Evolutionary conservation across 2,113 vertebrate species (phyloP).

Genomic region (Callochromis pleurospilus): DNA sequence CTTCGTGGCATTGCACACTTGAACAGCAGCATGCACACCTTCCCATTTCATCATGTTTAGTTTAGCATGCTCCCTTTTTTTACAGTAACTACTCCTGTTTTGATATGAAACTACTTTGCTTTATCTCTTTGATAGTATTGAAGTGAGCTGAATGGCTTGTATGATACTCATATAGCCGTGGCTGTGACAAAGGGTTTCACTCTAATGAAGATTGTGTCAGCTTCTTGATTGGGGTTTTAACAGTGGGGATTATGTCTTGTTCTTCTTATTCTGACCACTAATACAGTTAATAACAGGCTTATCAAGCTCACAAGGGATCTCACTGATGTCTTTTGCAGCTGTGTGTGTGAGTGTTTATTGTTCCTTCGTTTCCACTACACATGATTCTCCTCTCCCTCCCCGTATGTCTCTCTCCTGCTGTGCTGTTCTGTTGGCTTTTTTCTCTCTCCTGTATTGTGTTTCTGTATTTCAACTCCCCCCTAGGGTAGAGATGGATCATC

Average conservation of each 20-base stretch:
- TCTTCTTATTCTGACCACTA: constrained; percentile 26
- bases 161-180: background rate
- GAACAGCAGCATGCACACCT: background rate
- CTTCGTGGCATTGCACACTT: background rate
- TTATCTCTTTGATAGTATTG: background rate
- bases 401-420: constrained; percentile 14
- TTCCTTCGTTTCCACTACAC: constrained; percentile 1
- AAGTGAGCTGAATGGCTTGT: background rate
- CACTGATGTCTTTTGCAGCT: constrained; percentile 22
- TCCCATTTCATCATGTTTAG: background rate
- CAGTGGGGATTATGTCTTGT: constrained; percentile 16
- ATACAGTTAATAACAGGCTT: constrained; percentile 46
- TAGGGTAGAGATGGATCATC: background rate
- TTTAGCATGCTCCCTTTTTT: background rate
- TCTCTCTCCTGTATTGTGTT: background rate
- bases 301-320: constrained; percentile 16
- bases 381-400: background rate
- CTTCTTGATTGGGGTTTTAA: constrained; percentile 22
- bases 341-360: constrained; percentile 28
- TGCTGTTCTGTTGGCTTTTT: background rate
- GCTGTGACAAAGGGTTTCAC: background rate
- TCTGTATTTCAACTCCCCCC: background rate
- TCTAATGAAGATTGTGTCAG: constrained; percentile 5
- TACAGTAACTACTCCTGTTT: background rate
- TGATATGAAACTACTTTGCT: background rate